These are phyloP conservation scores for Himalopsyche kuldschensis DNA, from an alignment of 2,888 invertebrate species.

Conservation along the genomic window DNA sequence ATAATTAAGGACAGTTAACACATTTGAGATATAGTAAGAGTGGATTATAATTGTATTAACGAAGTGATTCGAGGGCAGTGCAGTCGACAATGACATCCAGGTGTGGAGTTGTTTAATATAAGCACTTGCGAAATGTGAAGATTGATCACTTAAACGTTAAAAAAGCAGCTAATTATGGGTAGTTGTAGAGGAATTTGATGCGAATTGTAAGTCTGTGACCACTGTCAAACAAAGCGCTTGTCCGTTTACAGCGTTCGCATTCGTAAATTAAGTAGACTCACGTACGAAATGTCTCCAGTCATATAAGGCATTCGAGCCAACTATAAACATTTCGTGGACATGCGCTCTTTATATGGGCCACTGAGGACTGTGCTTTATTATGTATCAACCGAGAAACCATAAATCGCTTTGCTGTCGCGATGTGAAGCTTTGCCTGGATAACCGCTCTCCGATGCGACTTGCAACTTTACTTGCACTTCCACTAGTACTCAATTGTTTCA, in stretches of 20 bases:
- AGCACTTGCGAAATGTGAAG: background rate
- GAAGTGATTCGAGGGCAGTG: background rate
- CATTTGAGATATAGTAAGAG: too few species aligned
- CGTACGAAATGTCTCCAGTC: constrained; percentile 38
- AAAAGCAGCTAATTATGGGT: background rate
- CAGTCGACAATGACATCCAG: background rate
- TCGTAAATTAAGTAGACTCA: constrained; percentile 38
- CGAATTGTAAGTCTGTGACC: background rate
- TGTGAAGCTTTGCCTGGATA: constrained; percentile 3
- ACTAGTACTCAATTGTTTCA: background rate
- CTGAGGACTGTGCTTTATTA: constrained; percentile 35
- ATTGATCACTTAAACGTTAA: constrained; percentile 1
- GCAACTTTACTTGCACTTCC: background rate
- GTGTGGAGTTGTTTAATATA: background rate
- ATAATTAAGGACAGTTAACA: too few species aligned
- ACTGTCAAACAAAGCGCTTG: constrained; percentile 14
- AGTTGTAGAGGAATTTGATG: background rate
- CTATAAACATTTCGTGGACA: constrained; percentile 40
- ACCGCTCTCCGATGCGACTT: background rate
- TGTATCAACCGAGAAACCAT: constrained; percentile 27
- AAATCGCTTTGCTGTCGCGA: constrained; percentile 29
- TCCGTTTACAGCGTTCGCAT: constrained; percentile 30
- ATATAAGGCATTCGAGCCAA: constrained; percentile 36
- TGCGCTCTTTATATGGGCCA: constrained; percentile 35
- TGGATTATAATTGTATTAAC: background rate